A percentile compares a stretch with the other conserved stretches of the same genome.
These are phyloP conservation scores for Macrochelys suwanniensis DNA, from an alignment of 2,797 vertebrate genomes.

Conservation along the genomic window DNA sequence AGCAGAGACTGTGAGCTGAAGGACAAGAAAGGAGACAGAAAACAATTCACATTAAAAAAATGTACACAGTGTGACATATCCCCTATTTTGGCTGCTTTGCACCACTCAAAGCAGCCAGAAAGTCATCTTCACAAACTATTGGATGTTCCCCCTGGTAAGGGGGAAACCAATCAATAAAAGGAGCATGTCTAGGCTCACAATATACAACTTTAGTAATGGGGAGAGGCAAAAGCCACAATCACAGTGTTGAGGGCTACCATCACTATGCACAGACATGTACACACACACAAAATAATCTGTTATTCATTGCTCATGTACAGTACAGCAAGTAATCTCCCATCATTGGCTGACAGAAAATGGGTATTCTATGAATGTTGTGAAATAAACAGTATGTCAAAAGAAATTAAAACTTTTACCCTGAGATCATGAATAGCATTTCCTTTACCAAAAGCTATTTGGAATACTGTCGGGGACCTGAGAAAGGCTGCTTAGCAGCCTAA, in stretches of 20 bases:
- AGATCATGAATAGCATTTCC: constrained; percentile 85
- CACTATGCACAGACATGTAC: neutral
- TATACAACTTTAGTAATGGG: neutral
- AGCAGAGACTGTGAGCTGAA: constrained; percentile 46
- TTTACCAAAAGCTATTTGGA: constrained; percentile 85
- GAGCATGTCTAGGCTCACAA: neutral
- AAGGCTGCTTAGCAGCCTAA: constrained; percentile 83
- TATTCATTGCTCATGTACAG: neutral
- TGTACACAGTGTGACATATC: neutral
- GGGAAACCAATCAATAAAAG: neutral
- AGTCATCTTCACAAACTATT: neutral
- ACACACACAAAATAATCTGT: rapidly evolving
- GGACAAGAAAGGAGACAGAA: neutral
- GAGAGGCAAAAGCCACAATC: neutral
- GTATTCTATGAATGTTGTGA: neutral
- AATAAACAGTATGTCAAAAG: rapidly evolving
- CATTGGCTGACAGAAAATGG: neutral
- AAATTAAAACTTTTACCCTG: constrained; percentile 67
- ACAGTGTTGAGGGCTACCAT: neutral
- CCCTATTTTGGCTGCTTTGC: neutral
- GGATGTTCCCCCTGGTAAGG: neutral
- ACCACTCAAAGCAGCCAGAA: neutral
- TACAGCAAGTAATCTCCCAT: neutral
- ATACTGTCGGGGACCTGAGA: constrained; percentile 84
- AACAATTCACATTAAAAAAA: neutral